Percentiles rank a stretch among this genome's conserved stretches.
Conservation (phyloP, 2,888 invertebrate genomes). For the Thecocarcelia acutangulata region DNA sequence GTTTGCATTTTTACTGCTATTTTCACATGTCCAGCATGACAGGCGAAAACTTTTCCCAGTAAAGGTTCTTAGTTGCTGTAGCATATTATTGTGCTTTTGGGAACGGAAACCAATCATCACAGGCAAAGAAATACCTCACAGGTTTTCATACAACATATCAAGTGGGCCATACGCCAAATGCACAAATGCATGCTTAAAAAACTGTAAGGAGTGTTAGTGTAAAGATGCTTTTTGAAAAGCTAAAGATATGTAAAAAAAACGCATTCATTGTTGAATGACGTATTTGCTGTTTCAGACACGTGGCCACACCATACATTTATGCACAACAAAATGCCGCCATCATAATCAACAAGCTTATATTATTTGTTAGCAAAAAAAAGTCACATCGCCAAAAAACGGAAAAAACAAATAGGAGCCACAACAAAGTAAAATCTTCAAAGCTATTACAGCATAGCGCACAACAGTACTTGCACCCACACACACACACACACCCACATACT, state of each 20-base stretch:
- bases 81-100: slow-evolving; percentile 47
- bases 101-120: slow-evolving; percentile 29
- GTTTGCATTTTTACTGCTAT: slow-evolving; percentile 47
- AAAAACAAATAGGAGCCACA: slow-evolving; percentile 19
- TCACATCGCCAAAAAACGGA: not conserved
- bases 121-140: not conserved
- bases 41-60: slow-evolving; percentile 52
- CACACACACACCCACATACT: not conserved
- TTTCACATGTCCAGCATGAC: slow-evolving; percentile 66
- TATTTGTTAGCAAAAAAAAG: not conserved
- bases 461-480: no score
- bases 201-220: not conserved
- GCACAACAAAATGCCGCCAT: slow-evolving; percentile 14
- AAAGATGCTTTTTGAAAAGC: slow-evolving; percentile 35
- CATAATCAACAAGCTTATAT: slow-evolving; percentile 3
- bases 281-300: slow-evolving; percentile 62
- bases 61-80: slow-evolving; percentile 39
- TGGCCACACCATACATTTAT: slow-evolving; percentile 57
- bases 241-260: slow-evolving; percentile 18
- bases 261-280: slow-evolving; percentile 59
- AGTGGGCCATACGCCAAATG: slow-evolving; percentile 31
- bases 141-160: slow-evolving; percentile 2
- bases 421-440: slow-evolving; percentile 46
- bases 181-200: slow-evolving; percentile 17
- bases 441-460: slow-evolving; percentile 12